Evolutionary conservation across 1,140 invertebrate genomes (phyloP).

Genomic region (Drosophila ambigua): DNA sequence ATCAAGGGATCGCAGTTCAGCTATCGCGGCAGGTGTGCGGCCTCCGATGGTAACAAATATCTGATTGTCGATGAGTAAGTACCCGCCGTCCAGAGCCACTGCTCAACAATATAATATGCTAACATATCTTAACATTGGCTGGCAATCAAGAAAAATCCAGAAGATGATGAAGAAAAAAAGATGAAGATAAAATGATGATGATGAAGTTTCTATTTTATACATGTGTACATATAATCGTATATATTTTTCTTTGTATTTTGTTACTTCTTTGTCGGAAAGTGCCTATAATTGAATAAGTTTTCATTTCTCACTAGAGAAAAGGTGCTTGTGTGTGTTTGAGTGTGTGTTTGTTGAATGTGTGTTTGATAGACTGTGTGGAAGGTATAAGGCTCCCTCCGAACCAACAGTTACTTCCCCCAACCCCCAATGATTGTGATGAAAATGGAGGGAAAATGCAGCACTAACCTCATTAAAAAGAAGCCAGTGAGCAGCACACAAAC

Average conservation of each 20-base stretch:
- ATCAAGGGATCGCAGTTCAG: constrained; percentile 91
- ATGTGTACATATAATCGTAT: constrained; percentile 8
- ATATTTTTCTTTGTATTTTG: constrained; percentile 26
- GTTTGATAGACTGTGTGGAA: constrained; percentile 61
- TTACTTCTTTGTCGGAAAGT: constrained; percentile 59
- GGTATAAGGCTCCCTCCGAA: constrained; percentile 24
- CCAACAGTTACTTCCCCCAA: neutral
- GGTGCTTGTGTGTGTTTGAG: neutral
- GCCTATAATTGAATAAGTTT: constrained; percentile 78
- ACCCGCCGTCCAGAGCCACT: constrained; percentile 10
- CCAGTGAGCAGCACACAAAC: constrained; percentile 40
- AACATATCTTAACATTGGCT: constrained; percentile 43
- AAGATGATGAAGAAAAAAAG: too few species aligned
- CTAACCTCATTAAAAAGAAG: constrained; percentile 74
- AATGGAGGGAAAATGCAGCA: constrained; percentile 51
- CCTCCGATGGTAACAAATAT: constrained; percentile 92
- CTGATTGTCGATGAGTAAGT: constrained; percentile 93
- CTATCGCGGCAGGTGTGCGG: constrained; percentile 91
- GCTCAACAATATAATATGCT: constrained; percentile 34
- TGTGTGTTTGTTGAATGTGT: constrained; percentile 25
- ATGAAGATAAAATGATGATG: too few species aligned
- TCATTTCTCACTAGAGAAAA: constrained; percentile 56
- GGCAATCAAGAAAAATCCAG: constrained; percentile 20
- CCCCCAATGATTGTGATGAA: too few species aligned
- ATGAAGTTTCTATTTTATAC: neutral